Conservation (phyloP, 2,888 invertebrate genomes). For the Buathra laborator region DNA sequence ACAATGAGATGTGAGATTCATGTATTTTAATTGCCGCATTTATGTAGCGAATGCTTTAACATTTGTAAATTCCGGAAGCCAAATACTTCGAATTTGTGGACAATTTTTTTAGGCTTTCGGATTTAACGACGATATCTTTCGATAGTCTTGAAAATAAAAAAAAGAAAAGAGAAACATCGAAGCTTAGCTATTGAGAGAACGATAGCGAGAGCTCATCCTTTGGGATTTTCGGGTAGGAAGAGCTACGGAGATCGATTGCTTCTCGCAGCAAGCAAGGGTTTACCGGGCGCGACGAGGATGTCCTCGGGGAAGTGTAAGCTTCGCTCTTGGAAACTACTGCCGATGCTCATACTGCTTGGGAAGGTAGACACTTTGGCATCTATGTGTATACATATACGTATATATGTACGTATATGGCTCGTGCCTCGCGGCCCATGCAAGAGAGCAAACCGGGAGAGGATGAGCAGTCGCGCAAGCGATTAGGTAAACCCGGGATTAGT, state of each 20-base stretch:
- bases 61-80: too few relatives aligned
- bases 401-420: slow-evolving; percentile 36
- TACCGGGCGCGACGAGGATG: slow-evolving; percentile 45
- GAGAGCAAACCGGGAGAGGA: slow-evolving; percentile 71
- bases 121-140: not conserved
- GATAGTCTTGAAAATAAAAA: not conserved
- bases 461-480: slow-evolving; percentile 81
- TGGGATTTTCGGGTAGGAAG: slow-evolving; percentile 44
- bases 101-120: not conserved
- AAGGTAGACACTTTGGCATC: slow-evolving; percentile 34
- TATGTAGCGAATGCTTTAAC: too few relatives aligned
- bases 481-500: slow-evolving; percentile 85
- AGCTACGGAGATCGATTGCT: slow-evolving; percentile 56
- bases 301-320: slow-evolving; percentile 61
- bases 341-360: slow-evolving; percentile 12
- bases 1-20: not conserved
- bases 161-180: not conserved
- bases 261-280: slow-evolving; percentile 43
- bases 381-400: slow-evolving; percentile 11
- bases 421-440: slow-evolving; percentile 58
- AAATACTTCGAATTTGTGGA: too few relatives aligned
- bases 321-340: slow-evolving; percentile 58
- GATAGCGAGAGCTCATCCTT: slow-evolving; percentile 5
- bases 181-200: slow-evolving; percentile 15
- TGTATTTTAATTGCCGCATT: not conserved